Evolutionary conservation across 2,888 invertebrate species (phyloP), one percentile per base, ranked within the genome.

Genomic region (Nipponacmea schrenckii): DNA sequence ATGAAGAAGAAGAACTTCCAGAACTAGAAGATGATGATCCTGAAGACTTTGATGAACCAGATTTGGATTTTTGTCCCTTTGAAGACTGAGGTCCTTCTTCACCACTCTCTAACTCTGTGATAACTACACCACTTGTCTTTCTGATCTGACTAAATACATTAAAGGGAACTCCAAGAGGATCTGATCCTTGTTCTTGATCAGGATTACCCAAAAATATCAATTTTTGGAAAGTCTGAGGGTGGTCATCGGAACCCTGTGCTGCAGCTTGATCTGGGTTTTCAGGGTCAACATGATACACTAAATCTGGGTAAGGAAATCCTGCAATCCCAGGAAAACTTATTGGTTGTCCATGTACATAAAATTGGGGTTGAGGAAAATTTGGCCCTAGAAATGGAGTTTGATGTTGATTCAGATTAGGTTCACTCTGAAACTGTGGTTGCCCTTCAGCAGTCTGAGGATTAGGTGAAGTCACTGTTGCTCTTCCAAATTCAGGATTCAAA

Each of bases 41-140:
- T 70, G 65, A 65, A 65, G 65, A 70, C 65, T 46, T 65, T 70
- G 26, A 70, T 65, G 26, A 70, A 65, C 8, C 46, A 65, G 24
- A 65, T 70, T 15, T 65, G 44, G 27, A 69, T 69, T 24, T 24
- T 69, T 39, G 4, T 10, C 39, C 39, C 39, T 39, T 39, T 5
- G 39, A 39, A 10, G 39, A 39, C 39, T 31, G 44, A 10, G 15
- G 48, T 17, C 24, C 24, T 56, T 56, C 56, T 24, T 56, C 56
- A 24, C 24, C 56, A 56, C 20, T 56, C 24, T 20, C 20, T 24
- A 56, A 2, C 20, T 56, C 56, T 20, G 56, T 24, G 1, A 56
- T 56, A 20, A 56, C 56, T 56, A 24, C 20, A 56, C 56, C 56
- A 39, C 56, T 56, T 20, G 24, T 14, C 39, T 39, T 56, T 56